phyloP scores from a whole-genome alignment of 2,797 vertebrate species.

The Apogon hyalosoma region DNA sequence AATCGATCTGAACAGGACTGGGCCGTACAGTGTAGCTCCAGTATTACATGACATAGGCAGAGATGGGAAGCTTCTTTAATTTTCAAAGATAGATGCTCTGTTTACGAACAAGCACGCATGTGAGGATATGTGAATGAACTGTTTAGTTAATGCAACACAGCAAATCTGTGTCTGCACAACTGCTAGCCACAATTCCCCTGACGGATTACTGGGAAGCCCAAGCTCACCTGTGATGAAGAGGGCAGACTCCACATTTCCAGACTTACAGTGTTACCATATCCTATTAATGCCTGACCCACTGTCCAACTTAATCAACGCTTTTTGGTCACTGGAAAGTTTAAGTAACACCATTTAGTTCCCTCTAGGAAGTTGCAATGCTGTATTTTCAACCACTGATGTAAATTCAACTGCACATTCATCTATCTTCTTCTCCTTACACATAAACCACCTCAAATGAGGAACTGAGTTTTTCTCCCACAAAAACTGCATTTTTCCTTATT shows the following conservation, averaged over 20 bases:
- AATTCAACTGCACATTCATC: no score
- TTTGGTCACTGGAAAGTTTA: neutral
- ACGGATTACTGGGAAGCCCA: slow-evolving; percentile 2
- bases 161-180: neutral
- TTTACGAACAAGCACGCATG: slow-evolving; percentile 11
- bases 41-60: slow-evolving; percentile 46
- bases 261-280: slow-evolving; percentile 11
- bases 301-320: neutral
- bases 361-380: no score
- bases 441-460: no score
- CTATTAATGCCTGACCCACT: slow-evolving; percentile 6
- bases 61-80: slow-evolving; percentile 32
- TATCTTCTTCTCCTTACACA: no score
- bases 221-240: slow-evolving; percentile 10
- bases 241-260: slow-evolving; percentile 1
- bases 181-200: slow-evolving; percentile 1
- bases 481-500: neutral
- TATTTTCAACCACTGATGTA: no score
- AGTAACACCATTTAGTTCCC: no score
- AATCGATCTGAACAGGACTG: slow-evolving; percentile 60
- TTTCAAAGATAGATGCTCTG: slow-evolving; percentile 7
- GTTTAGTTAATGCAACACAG: slow-evolving; percentile 5
- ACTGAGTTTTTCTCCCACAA: neutral
- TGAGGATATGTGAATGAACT: slow-evolving; percentile 1
- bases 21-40: slow-evolving; percentile 44